phyloP scores from a whole-genome alignment of 2,797 vertebrate species.

The Sebastes nivosus region DNA sequence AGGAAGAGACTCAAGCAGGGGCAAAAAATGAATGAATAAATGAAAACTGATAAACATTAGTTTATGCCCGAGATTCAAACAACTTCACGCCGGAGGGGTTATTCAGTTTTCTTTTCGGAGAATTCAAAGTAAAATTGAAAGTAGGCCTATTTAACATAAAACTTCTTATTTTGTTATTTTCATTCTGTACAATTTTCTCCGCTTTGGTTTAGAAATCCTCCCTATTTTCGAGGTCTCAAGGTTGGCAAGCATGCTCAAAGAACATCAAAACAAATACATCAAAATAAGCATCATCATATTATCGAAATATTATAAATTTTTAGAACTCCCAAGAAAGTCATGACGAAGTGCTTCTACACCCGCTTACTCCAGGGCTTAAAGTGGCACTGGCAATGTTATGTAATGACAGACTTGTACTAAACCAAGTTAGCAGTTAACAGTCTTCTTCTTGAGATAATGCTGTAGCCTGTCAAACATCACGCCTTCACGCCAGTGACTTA shows the following conservation, averaged over 20 bases:
- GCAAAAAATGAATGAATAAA: not conserved
- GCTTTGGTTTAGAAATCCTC: not conserved
- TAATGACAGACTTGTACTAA: not conserved
- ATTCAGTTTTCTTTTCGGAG: no score
- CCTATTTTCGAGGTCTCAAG: not conserved
- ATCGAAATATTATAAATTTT: not conserved
- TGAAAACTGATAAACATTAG: not conserved
- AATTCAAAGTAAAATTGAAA: not conserved
- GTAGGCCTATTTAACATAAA: not conserved
- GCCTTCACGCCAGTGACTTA: no score
- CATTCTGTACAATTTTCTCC: not conserved
- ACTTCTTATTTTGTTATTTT: not conserved
- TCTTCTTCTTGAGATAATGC: not conserved
- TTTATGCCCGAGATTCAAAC: not conserved
- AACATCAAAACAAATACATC: not conserved
- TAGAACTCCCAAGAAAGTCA: not conserved
- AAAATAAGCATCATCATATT: not conserved
- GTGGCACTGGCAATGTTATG: slow-evolving; percentile 32
- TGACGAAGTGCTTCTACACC: not conserved
- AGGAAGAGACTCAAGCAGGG: not conserved
- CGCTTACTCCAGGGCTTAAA: not conserved
- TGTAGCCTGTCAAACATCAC: not conserved
- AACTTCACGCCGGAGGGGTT: rapidly evolving
- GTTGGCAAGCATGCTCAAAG: not conserved
- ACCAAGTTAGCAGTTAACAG: not conserved